phyloP scores from a whole-genome alignment of 2,797 vertebrate species.

The Halcyon leucocephala region DNA sequence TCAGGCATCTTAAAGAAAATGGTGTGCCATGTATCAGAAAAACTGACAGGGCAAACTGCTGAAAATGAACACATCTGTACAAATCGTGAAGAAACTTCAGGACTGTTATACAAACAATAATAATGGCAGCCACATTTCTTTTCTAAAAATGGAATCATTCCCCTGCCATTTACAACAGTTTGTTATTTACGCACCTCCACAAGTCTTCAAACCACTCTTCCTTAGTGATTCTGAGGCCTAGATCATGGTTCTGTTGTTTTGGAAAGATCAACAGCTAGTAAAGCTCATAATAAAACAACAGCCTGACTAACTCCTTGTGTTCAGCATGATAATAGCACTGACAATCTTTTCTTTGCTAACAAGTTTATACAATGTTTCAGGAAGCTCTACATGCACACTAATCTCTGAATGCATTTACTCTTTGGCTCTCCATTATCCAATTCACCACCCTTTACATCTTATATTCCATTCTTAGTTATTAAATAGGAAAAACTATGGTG shows the following conservation, averaged over 20 bases:
- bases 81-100: neutral
- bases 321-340: neutral
- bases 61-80: neutral
- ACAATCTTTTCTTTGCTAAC: neutral
- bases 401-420: neutral
- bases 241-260: neutral
- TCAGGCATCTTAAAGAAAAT: neutral
- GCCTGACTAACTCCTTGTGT: neutral
- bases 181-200: neutral
- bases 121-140: neutral
- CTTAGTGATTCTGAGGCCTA: neutral
- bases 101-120: neutral
- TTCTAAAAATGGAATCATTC: constrained; percentile 5
- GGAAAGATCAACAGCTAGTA: neutral
- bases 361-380: neutral
- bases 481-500: neutral
- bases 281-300: neutral
- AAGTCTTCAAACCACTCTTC: neutral
- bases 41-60: neutral
- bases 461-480: neutral
- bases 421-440: neutral
- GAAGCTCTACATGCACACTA: rapidly evolving
- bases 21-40: neutral
- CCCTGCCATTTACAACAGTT: neutral
- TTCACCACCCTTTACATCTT: neutral